A percentile compares a stretch with the other conserved stretches of the same genome.
These are phyloP conservation scores for Synanthedon tipuliformis DNA, from an alignment of 2,888 invertebrate species.

Conservation along the genomic window DNA sequence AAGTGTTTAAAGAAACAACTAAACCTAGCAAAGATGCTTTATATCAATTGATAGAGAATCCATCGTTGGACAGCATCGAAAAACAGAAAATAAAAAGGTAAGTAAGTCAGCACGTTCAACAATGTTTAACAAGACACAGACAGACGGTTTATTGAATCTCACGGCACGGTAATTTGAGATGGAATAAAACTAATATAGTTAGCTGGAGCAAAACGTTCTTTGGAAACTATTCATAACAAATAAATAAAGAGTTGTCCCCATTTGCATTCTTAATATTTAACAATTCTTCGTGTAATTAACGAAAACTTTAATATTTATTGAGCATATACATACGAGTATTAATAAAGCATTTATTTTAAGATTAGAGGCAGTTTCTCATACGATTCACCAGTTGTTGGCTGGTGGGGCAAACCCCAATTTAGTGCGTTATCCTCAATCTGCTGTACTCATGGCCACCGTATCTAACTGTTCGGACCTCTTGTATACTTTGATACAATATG, in stretches of 20 bases:
- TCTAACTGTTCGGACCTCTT: constrained; percentile 31
- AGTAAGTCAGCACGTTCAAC: constrained; percentile 14
- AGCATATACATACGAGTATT: too few relatives aligned
- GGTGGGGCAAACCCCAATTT: constrained; percentile 42
- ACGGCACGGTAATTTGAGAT: too few relatives aligned
- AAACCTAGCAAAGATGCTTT: constrained; percentile 31
- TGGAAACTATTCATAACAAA: too few relatives aligned
- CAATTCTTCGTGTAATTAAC: too few relatives aligned
- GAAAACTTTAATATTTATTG: too few relatives aligned
- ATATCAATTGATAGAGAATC: constrained; percentile 21
- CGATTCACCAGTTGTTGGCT: constrained; percentile 32
- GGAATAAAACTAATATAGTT: too few relatives aligned
- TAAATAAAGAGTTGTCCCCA: too few relatives aligned
- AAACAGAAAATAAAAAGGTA: constrained; percentile 27
- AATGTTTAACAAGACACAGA: too few relatives aligned
- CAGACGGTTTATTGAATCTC: too few relatives aligned
- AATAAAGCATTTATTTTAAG: too few relatives aligned
- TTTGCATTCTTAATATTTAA: too few relatives aligned
- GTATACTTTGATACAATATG: constrained; percentile 25
- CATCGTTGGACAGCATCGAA: constrained; percentile 19
- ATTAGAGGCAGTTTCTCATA: constrained; percentile 5
- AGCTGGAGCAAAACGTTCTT: too few relatives aligned
- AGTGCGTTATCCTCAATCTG: constrained; percentile 42
- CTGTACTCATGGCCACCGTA: constrained; percentile 32
- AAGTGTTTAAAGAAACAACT: constrained; percentile 21